Evolutionary conservation across 2,888 invertebrate genomes (phyloP), one percentile per base, ranked within the genome.

Genomic region (Piscicola geometra): DNA sequence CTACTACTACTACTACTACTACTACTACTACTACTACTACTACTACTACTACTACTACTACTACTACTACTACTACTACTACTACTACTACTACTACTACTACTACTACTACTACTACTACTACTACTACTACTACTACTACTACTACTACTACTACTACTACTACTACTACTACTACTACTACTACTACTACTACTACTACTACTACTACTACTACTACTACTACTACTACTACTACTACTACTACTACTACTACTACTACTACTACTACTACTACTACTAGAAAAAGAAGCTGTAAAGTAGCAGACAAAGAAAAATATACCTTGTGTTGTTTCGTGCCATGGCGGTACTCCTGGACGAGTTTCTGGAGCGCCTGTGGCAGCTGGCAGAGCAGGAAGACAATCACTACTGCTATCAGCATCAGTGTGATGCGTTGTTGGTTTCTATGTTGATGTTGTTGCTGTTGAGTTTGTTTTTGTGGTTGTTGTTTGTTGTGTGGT

Each of bases 321-420:
- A 41, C 41, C 41, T 41, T 15, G 15, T 41, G 41, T 5, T 15
- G 41, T 9, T 21, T 0, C 33, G 35, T 15, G 60, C 28, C 30
- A n/a, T 64, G 50, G 33, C 76, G 50, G 71, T 80, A 84, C 0
- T 82, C 81, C 30, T 80, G 79, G 82, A 89, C 90, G 50, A 90
- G 36, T 71, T 79, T 80, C 77, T 88, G 85, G 12, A 88, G 86
- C 0, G 91, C 90, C 81, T 89, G 89, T 0, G 91, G 91, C 70
- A 90, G 87, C 83, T 92, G 91, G 81, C 91, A 92, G 5, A 91
- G 82, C 60, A 91, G 87, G 84, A 92, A 92, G 76, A 91, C 88
- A 66, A 91, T 87, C 9, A 92, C 91, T 25, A 92, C 91, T 0
- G 90, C 89, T 76, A 92, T 91, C 56, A 92, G 85, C 83, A 91